A percentile compares a stretch with the other conserved stretches of the same genome.
Conservation (phyloP, 2,797 vertebrate genomes). For the Enteromius radiatus region DNA sequence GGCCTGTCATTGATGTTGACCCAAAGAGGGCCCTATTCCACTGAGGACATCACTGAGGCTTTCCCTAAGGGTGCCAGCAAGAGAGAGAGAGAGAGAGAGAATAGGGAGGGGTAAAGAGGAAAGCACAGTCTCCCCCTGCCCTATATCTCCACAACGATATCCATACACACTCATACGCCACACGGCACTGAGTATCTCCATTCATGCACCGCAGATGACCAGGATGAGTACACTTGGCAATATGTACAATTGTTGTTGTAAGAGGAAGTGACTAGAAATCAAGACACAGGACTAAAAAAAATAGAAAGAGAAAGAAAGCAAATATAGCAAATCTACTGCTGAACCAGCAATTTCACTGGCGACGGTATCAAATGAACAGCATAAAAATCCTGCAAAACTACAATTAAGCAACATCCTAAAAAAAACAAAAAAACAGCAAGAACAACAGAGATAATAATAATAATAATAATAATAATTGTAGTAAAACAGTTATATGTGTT, state of each 20-base stretch:
- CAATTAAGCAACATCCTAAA: neutral
- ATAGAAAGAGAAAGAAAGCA: slow-evolving; percentile 36
- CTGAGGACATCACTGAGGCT: slow-evolving; percentile 70
- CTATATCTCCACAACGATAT: slow-evolving; percentile 48
- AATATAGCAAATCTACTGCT: slow-evolving; percentile 30
- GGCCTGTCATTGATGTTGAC: slow-evolving; percentile 64
- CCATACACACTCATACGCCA: slow-evolving; percentile 31
- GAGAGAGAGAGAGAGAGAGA: slow-evolving; percentile 45
- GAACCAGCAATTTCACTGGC: slow-evolving; percentile 45
- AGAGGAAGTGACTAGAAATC: slow-evolving; percentile 31
- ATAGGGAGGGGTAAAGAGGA: slow-evolving; percentile 62
- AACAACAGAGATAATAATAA: neutral
- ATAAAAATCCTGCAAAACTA: slow-evolving; percentile 6
- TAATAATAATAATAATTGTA: neutral
- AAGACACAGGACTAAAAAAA: slow-evolving; percentile 20
- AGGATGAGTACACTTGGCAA: slow-evolving; percentile 48
- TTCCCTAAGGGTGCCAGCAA: slow-evolving; percentile 64
- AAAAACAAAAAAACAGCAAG: neutral
- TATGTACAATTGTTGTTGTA: slow-evolving; percentile 19
- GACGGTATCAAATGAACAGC: slow-evolving; percentile 27
- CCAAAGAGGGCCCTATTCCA: slow-evolving; percentile 79
- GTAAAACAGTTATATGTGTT: neutral
- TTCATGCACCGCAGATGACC: slow-evolving; percentile 31
- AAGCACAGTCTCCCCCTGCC: slow-evolving; percentile 46
- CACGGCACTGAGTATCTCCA: slow-evolving; percentile 34